Evolutionary conservation across 2,797 vertebrate species (phyloP), one percentile per base, ranked within the genome.

Genomic region (Leptodactylus fallax): DNA sequence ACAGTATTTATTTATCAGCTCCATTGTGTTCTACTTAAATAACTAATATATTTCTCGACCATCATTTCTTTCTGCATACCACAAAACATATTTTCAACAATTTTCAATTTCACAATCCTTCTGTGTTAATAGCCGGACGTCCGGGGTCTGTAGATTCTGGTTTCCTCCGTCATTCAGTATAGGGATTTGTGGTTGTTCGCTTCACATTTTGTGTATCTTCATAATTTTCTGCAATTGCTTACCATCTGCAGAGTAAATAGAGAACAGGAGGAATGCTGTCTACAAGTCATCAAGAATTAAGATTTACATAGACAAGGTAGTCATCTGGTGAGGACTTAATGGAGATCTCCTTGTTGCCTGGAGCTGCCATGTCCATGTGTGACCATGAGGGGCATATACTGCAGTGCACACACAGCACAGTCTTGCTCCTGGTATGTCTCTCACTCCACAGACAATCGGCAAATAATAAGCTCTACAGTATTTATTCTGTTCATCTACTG

Each of bases 281-380:
- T 71, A 47, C n/a, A 53, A 83, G 65, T 83, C 81, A 56, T 47
- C 23, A 71, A 27, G 69, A n/a, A 71, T 83, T 71, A 71, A 25
- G 51, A 55, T 71, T 16, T 71, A 21, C 60, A 61, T n/a, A 61
- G 16, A 6, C 19, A 61, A 61, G 56, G 60, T n/a, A 19, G 19
- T 61, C 3, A 1, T 61, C 19, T 61, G 60, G 60, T n/a, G 21
- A 61, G 60, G 19, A 61, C 17, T 21, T 53, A 6, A 1, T 53
- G 51, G 51, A 53, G 51, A 6, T 53, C 51, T 53, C 36, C 36
- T 36, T 36, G 36, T 36, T 36, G n/a, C n/a, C n/a, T n/a, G 5
- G 49, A 51, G 49, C 10, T 51, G 49, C 58, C 14, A 17, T 61
- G 7, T 61, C 60, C 19, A 17, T 60, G 58, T 60, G 17, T 60